A percentile compares a stretch with the other conserved stretches of the same genome.
Evolutionary conservation across 2,113 vertebrate species (phyloP).

Genomic region (Corynorhinus townsendii): DNA sequence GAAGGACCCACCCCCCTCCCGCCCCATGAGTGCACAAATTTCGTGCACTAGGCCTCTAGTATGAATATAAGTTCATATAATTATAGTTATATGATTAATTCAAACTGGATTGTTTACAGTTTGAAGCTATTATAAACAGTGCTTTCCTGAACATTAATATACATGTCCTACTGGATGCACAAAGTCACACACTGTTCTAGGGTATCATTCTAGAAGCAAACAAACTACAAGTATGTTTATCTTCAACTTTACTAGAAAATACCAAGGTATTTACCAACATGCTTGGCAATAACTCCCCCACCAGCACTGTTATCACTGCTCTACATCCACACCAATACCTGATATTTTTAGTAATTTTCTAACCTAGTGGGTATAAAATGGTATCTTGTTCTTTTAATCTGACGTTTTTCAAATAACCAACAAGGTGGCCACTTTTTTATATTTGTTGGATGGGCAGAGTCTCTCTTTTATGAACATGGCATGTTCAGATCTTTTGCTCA

Average conservation of each 20-base stretch:
- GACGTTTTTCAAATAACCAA: neutral
- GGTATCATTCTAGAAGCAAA: neutral
- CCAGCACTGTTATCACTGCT: neutral
- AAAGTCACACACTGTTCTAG: neutral
- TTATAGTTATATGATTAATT: neutral
- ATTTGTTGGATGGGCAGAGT: neutral
- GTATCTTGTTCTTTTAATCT: neutral
- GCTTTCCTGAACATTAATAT: neutral
- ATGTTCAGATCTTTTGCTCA: neutral
- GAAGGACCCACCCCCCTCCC: no score
- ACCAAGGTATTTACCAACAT: neutral
- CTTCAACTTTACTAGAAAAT: neutral
- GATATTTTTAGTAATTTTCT: neutral
- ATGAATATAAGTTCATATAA: neutral
- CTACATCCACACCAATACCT: neutral
- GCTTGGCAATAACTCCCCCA: neutral
- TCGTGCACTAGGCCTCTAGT: no score
- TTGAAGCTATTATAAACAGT: neutral
- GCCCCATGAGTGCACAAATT: no score
- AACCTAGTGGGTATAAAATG: neutral
- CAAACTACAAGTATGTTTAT: neutral
- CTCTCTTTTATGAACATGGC: neutral
- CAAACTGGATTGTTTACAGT: neutral
- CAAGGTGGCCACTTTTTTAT: neutral
- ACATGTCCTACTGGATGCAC: neutral